Base-by-base conservation (phyloP, 2,888 invertebrate species). In the Synergus japonicus region DNA sequence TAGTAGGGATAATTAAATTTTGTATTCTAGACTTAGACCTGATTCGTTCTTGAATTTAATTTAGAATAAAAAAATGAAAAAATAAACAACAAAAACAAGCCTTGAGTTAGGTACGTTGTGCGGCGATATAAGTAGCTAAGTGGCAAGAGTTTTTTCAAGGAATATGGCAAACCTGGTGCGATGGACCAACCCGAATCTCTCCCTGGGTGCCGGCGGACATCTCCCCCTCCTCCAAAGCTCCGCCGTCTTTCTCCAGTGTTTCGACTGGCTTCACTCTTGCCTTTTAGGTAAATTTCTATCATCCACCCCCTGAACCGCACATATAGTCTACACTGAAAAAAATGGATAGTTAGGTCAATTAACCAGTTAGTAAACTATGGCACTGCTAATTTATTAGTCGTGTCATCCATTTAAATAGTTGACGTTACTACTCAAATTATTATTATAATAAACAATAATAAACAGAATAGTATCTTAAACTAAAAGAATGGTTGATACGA, bases 181-280 rank as follows among this genome's bases (percentile, higher is more conserved):
- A 95, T 93, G 95, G 94, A 94, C 95, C 95, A 94, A 95, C 95
- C 94, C 95, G 94, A 93, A 95, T 95, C 94, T 95, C 95, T 93
- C 95, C 95, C 93, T 95, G 95, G 93, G 95, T 95, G 92, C 95
- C 95, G 92, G 95, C 95, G 87, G 92, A 92, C 92, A 92, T 92
- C 92, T 92, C 92, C 91, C 91, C 92, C 91, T 92, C 92, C 90
- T 92, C 92, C 91, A 89, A 91, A 89, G 91, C 91, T 92, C 89
- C 91, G 83, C 90, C 89, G 91, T 92, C 91, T 91, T 92, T 92
- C 92, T 92, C 92, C 92, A 92, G 92, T 84, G 89, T 92, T 90
- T 90, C 89, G 87, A 89, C 86, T 90, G 88, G 87, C 87, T 89
- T 91, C 88, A 87, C 89, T 91, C 90, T 91, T 90, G 89, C 88